Base-by-base conservation (phyloP, 2,113 vertebrate species). In the Sarotherodon lohbergeri region DNA sequence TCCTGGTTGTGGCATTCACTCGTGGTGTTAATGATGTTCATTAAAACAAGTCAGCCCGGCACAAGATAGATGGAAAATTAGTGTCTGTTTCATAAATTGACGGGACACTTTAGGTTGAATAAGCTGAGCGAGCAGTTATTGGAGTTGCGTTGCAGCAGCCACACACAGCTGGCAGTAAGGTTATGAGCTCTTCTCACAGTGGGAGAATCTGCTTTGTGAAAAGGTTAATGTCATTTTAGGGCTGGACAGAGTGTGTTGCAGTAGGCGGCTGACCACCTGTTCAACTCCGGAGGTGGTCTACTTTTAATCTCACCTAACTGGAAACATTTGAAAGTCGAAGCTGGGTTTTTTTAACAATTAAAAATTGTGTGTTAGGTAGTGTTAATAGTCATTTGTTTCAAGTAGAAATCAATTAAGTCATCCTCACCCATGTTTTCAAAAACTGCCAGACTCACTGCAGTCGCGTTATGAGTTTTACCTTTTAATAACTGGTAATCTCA, bases 141-240 rank as follows among this genome's bases (percentile, higher is more conserved):
- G 6, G 82, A 90, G 90, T 89, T 87, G 89, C 68, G 84, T 79
- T 84, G 87, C 90, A 86, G 90, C 88, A 93, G 92, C 85, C 76
- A 84, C 90, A 89, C 93, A 87, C 94, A 96, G 95, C 94, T 94
- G 94, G 92, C 91, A 85, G 76, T 55, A 78, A 85, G 90, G 90
- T 93, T 93, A 93, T 93, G 93, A 94, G 88, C 81, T 48, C 83
- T 91, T 89, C 85, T 76, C 91, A 88, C 94, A 90, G 91, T 89
- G 86, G 93, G 94, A 90, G 90, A 88, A 73, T 79, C 86, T 89
- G 90, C 87, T 92, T 91, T 88, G 87, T 86, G 89, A 83, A 93
- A 93, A 96, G 94, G 95, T 96, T 95, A 95, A 94, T 93, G 93
- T 94, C 89, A 91, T 94, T 94, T 95, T 92, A 89, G 92, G 84